A percentile compares a stretch with the other conserved stretches of the same genome.
Conservation (phyloP, 2,888 invertebrate species). For the Odontomyia ornata region DNA sequence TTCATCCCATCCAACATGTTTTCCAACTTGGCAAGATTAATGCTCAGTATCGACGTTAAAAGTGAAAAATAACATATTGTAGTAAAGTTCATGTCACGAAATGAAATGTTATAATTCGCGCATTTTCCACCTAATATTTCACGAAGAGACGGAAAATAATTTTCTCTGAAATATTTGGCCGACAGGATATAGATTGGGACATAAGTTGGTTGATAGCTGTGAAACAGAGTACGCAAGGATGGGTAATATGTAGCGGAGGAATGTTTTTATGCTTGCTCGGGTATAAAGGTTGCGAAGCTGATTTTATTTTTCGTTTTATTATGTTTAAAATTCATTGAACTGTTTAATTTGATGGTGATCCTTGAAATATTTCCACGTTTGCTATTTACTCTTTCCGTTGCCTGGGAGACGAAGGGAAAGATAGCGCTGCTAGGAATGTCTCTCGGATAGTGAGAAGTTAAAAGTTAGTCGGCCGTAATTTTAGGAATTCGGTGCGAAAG, state of each 20-base stretch:
- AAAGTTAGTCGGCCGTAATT: not conserved
- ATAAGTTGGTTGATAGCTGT: not conserved
- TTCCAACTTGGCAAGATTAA: conserved; percentile 6
- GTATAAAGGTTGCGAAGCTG: not conserved
- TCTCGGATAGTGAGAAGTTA: not conserved
- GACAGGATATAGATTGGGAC: too few species aligned
- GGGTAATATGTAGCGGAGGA: not conserved
- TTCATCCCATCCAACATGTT: not conserved
- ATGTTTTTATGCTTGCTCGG: not conserved
- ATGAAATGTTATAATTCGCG: conserved; percentile 13
- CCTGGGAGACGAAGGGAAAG: not conserved
- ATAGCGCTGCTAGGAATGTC: not conserved
- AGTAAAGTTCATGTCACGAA: not conserved
- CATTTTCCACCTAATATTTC: conserved; percentile 5
- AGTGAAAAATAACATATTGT: conserved; percentile 13
- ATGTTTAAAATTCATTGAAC: not conserved
- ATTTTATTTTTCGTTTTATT: not conserved
- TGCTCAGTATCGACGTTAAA: conserved; percentile 7
- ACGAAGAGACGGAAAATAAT: not conserved
- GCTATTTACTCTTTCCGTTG: not conserved
- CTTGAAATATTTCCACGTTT: not conserved
- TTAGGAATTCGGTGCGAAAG: not conserved
- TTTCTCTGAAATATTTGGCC: not conserved
- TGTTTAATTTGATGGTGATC: not conserved
- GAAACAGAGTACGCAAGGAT: not conserved